Evolutionary conservation across 92 coral and sea anemone genomes (phyloP), one percentile per base, ranked within the genome.

Genomic region (Montipora capitata): DNA sequence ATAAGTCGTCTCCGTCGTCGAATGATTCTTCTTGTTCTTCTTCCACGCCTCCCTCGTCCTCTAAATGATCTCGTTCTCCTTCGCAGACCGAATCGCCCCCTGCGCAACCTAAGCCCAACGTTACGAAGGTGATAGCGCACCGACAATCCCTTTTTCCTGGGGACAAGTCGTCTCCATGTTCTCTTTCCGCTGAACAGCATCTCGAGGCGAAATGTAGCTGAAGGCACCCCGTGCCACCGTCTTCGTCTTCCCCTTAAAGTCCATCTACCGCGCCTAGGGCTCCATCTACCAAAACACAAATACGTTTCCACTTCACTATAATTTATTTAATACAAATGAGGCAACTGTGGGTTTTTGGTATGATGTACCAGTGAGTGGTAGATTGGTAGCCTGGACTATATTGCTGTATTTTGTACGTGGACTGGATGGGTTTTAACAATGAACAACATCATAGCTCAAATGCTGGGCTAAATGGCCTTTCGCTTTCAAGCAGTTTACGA

Each of bases 211-310:
- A 39, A 51, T 42, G 18, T 17, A 5, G 41, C 7, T 5, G 10
- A 7, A 12, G 40, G 42, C 7, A 71, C 56, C n/a, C 16, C 18
- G 7, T 40, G 17, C 87, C 87, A 82, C 20, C 44, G 52, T 82
- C 79, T 42, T 5, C 10, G 52, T 48, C 52, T 48, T 48, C 52
- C 10, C 52, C 52, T 48, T 48, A 5, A 5, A 48, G 3, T 48
- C 52, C 52, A 48, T 48, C 52, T 48, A 10, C 12, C 58, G 15
- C 68, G 52, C 18, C 54, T 3, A n/a, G 40, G 40, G 39, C 69
- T 82, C 87, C 79, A 71, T 13, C 87, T 82, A 69, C 12, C 16
- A 10, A 59, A 15, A 52, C 13, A 58, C 18, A 62, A 71, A 82
- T 3, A 57, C 43, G 41, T 42, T 71, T 54, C 13, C 2, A 54